Evolutionary conservation across 2,888 invertebrate genomes (phyloP).

Genomic region (Proisotoma minuta): DNA sequence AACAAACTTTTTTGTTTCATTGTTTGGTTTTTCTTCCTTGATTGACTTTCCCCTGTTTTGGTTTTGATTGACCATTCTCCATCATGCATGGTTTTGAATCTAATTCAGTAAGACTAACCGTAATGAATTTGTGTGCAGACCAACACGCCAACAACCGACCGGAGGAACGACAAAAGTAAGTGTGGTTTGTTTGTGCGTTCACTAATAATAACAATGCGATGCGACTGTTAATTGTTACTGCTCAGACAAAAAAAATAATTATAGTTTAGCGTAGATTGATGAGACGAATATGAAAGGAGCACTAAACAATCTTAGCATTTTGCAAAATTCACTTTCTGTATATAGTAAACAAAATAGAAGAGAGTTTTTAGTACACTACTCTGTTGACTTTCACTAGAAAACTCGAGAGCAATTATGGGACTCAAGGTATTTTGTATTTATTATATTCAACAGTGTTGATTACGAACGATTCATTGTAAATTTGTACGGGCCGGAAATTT

Average conservation of each 20-base stretch:
- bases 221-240: constrained; percentile 8
- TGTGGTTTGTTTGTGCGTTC: too few relatives aligned
- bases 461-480: constrained; percentile 50
- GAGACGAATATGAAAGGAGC: neutral
- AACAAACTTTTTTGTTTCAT: constrained; percentile 15
- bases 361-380: too few relatives aligned
- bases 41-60: constrained; percentile 13
- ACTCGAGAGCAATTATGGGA: too few relatives aligned
- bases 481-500: constrained; percentile 49
- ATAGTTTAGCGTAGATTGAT: neutral
- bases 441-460: constrained; percentile 38
- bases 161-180: constrained; percentile 82
- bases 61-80: neutral
- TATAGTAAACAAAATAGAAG: neutral
- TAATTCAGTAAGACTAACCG: constrained; percentile 45
- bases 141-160: constrained; percentile 53
- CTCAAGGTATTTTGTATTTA: neutral
- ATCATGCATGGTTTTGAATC: constrained; percentile 20
- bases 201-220: neutral
- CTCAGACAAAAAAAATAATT: neutral
- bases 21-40: constrained; percentile 25
- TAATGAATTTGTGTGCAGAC: constrained; percentile 47
- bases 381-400: too few relatives aligned
- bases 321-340: neutral
- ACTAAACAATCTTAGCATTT: neutral